Evolutionary conservation across 2,113 vertebrate species (phyloP).

Genomic region (Corythornis cristatus): DNA sequence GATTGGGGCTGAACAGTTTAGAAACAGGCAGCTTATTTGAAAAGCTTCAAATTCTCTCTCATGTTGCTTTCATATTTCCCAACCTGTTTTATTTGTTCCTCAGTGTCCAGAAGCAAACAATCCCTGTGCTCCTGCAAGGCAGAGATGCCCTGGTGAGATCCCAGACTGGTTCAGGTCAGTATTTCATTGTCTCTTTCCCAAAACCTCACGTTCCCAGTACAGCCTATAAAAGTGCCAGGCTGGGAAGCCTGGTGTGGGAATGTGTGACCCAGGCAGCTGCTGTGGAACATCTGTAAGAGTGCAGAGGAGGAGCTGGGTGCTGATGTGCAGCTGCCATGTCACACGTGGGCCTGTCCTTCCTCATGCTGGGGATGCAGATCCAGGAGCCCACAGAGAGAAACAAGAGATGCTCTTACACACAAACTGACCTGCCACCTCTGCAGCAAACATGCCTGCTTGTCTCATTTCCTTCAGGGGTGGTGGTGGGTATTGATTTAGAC

Average conservation of each 20-base stretch:
- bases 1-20: neutral
- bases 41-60: neutral
- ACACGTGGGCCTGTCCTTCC: neutral
- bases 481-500: neutral
- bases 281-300: neutral
- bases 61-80: neutral
- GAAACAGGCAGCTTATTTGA: neutral
- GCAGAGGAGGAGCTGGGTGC: neutral
- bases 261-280: neutral
- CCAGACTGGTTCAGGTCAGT: conserved; percentile 95
- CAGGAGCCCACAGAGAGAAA: neutral
- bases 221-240: neutral
- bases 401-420: rapidly evolving
- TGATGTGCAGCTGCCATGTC: neutral
- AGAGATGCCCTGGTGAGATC: conserved; percentile 90
- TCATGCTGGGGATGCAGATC: neutral
- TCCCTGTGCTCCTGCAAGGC: conserved; percentile 87
- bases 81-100: neutral
- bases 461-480: neutral
- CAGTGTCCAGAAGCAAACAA: conserved; percentile 90
- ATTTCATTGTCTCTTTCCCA: neutral
- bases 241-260: neutral
- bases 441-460: neutral
- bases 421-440: neutral
- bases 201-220: neutral